A percentile compares a stretch with the other conserved stretches of the same genome.
Evolutionary conservation across 2,113 vertebrate species (phyloP).

Genomic region (Callocephalon fimbriatum): DNA sequence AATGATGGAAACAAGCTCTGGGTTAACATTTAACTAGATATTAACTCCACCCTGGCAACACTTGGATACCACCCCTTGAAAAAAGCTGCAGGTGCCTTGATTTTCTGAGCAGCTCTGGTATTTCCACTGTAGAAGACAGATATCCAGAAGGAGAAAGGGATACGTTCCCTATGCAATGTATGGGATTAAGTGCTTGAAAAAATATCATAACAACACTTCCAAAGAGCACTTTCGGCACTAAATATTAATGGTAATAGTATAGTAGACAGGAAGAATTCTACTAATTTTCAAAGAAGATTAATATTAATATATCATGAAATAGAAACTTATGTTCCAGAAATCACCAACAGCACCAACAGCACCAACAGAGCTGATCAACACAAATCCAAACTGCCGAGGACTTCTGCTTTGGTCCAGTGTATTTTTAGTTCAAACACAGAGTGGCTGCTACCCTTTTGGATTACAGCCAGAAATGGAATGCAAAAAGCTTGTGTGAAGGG

Average conservation of each 20-base stretch:
- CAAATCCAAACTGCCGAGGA: not conserved
- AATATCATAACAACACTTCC: not conserved
- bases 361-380: not conserved
- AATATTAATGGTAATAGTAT: not conserved
- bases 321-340: not conserved
- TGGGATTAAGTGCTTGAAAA: not conserved
- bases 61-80: not conserved
- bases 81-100: not conserved
- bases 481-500: not conserved
- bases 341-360: not conserved
- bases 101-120: not conserved
- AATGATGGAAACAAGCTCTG: not conserved
- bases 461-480: not conserved
- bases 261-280: not conserved
- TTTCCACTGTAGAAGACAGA: accelerated
- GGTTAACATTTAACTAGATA: not conserved
- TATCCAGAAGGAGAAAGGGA: not conserved
- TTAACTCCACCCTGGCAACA: conserved; percentile 8
- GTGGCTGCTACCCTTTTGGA: not conserved
- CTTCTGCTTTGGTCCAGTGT: not conserved
- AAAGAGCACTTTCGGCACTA: not conserved
- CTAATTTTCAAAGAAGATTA: not conserved
- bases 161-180: not conserved
- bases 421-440: not conserved
- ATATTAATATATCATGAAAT: not conserved